Conservation (phyloP, 2,113 vertebrate genomes). For the Rhombomys opimus region DNA sequence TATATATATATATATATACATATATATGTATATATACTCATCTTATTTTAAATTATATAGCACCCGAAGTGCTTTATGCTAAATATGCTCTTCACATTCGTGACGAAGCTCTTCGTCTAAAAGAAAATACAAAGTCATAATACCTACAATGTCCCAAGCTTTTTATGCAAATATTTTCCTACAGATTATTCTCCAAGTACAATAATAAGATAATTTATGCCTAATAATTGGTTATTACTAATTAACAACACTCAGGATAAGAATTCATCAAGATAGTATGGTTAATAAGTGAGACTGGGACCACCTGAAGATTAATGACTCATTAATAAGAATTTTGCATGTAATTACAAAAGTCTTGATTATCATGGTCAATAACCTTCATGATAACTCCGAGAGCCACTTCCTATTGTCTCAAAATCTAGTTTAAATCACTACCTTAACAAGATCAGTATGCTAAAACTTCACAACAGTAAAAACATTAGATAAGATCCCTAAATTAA, state of each 20-base stretch:
- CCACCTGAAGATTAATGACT: neutral
- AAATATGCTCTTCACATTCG: neutral
- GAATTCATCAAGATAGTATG: neutral
- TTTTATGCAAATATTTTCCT: neutral
- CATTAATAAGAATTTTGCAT: neutral
- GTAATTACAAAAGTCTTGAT: neutral
- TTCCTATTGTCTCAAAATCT: neutral
- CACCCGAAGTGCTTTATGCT: neutral
- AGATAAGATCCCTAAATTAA: neutral
- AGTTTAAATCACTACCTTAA: neutral
- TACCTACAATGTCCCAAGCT: neutral
- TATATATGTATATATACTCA: neutral
- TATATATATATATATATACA: neutral
- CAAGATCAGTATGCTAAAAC: neutral
- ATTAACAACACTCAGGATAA: neutral
- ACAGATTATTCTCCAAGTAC: neutral
- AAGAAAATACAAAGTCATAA: neutral
- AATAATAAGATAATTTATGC: neutral
- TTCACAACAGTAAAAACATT: neutral
- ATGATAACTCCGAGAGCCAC: neutral
- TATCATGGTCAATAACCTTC: neutral
- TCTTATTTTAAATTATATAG: neutral
- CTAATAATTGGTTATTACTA: neutral
- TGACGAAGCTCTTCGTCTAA: neutral
- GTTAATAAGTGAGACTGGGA: neutral